Evolutionary conservation across 2,888 invertebrate genomes (phyloP).

Genomic region (Athalia cordata): DNA sequence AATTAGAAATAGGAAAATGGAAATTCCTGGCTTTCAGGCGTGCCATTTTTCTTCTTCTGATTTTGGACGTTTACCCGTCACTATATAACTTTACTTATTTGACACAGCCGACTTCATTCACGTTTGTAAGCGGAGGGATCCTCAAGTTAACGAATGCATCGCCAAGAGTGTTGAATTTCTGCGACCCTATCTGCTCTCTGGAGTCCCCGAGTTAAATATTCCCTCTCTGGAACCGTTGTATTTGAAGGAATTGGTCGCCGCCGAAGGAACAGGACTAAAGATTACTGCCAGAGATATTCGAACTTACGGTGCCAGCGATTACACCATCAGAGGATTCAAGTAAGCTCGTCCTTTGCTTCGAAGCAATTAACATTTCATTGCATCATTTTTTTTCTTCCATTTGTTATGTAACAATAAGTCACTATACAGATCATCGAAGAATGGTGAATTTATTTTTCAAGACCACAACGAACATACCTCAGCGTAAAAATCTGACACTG

Average conservation of each 20-base stretch:
- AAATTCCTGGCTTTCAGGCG: background rate
- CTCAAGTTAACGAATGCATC: slow-evolving; percentile 78
- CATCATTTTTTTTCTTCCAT: no score
- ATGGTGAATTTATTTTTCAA: no score
- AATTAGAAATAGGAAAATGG: background rate
- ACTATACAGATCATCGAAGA: no score
- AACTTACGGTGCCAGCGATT: slow-evolving; percentile 80
- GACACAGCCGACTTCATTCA: slow-evolving; percentile 76
- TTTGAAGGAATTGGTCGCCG: slow-evolving; percentile 77
- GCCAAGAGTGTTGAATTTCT: slow-evolving; percentile 77
- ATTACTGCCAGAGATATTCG: slow-evolving; percentile 78
- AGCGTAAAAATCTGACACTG: no score
- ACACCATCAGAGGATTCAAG: slow-evolving; percentile 77
- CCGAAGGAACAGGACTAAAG: slow-evolving; percentile 77
- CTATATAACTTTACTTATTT: no score
- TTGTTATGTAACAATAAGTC: no score
- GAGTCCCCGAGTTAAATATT: slow-evolving; percentile 80
- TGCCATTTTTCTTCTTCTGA: background rate
- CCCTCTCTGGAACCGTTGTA: slow-evolving; percentile 82
- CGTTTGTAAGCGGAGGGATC: slow-evolving; percentile 77
- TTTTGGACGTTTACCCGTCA: background rate
- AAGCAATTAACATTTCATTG: no score
- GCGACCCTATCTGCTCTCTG: slow-evolving; percentile 77
- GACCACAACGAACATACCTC: no score
- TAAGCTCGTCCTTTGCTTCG: slow-evolving; percentile 63